Evolutionary conservation across 2,797 vertebrate species (phyloP), one percentile per base, ranked within the genome.

Genomic region (Anolis apletophallus): DNA sequence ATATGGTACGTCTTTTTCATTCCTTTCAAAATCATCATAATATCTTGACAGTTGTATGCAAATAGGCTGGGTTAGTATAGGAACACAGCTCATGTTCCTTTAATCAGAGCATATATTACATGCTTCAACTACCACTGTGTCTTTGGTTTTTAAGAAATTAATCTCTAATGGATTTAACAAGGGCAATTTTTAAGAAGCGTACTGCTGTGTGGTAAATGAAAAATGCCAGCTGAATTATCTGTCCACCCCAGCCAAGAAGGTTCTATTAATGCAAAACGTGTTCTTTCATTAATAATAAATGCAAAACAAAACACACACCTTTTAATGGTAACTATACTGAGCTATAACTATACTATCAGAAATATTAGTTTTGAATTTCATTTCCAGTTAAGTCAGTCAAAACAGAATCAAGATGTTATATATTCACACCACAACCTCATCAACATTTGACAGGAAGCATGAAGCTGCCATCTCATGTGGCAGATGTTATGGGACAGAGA

Each of bases 131-230:
- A 90, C 91, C 92, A 92, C 90, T 91, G 40, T 82, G 8, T 54
- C 90, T 78, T 1, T 29, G 10, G 10, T 17, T 34, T 86, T 87
- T 87, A 78, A 68, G 89, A 88, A 89, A 93, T 88, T 94, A 92
- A 91, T 94, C 92, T 91, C 17, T 81, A 81, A 54, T 81, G 67
- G 59, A 79, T 89, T 93, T 79, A 89, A 89, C 74, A n/a, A 93
- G 92, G 89, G 92, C 93, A 96, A 96, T 96, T 95, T 29, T 64
- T 94, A 92, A 94, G 94, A 87, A 89, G n/a, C 12, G 7, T 88
- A 71, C 84, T 87, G 40, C n/a, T 52, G 59, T 54, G 50, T 32
- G 50, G 76, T 29, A 69, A 90, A 92, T 76, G 32, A 83, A 88
- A 82, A 77, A 88, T 85, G 88, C 84, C 72, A 89, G 80, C 78